These are phyloP conservation scores for Trididemnum nubilum DNA, from an alignment of 23 tunicate species.

Conservation along the genomic window DNA sequence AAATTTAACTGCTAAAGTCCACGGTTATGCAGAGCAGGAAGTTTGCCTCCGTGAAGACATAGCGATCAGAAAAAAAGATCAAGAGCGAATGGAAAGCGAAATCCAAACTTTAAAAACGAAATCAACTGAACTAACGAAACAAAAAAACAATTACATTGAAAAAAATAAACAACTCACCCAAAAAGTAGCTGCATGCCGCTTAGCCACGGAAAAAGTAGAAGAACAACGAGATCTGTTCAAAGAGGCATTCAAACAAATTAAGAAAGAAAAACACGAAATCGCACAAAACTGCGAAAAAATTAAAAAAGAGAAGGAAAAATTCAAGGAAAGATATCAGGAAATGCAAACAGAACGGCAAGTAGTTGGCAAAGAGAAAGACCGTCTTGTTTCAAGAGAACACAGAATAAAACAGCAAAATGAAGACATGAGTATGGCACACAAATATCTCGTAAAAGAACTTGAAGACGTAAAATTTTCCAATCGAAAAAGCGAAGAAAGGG, in stretches of 20 bases:
- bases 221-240: slow-evolving; percentile 67
- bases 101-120: slow-evolving; percentile 27
- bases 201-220: slow-evolving; percentile 62
- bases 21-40: slow-evolving; percentile 18
- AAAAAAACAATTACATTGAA: slow-evolving; percentile 32
- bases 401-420: slow-evolving; percentile 57
- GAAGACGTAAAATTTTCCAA: slow-evolving; percentile 60
- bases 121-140: slow-evolving; percentile 41
- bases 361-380: slow-evolving; percentile 82
- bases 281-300: slow-evolving; percentile 64
- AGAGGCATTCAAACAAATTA: slow-evolving; percentile 77
- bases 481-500: slow-evolving; percentile 77
- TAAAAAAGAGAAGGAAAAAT: slow-evolving; percentile 70
- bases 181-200: slow-evolving; percentile 47
- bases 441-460: slow-evolving; percentile 50
- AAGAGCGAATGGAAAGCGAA: slow-evolving; percentile 19
- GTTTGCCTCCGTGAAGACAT: slow-evolving; percentile 17
- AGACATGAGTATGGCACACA: slow-evolving; percentile 71
- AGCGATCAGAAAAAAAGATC: slow-evolving; percentile 33
- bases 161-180: slow-evolving; percentile 27
- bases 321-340: slow-evolving; percentile 66
- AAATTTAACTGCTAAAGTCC: slow-evolving; percentile 22
- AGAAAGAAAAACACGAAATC: slow-evolving; percentile 65
- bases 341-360: slow-evolving; percentile 67
- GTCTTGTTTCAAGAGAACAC: slow-evolving; percentile 61